These are phyloP conservation scores for Lasioglossum albipes DNA, from an alignment of 1,140 invertebrate genomes.

Conservation along the genomic window DNA sequence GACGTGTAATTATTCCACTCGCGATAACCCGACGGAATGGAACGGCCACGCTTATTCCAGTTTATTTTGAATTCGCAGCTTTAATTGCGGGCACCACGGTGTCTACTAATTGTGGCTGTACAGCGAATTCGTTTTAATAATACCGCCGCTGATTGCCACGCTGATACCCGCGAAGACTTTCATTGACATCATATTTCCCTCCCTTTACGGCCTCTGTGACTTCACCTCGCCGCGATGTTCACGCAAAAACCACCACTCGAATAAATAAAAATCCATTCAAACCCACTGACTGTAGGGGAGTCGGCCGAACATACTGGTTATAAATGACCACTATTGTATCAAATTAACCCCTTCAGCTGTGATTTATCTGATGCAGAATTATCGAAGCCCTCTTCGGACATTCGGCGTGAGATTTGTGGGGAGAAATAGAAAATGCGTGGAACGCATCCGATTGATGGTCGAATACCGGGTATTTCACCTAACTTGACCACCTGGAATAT, in stretches of 20 bases:
- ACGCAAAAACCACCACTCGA: background rate
- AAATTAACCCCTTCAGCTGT: background rate
- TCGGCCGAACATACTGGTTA: background rate
- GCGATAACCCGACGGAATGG: constrained; percentile 32
- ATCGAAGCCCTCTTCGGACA: too few species aligned
- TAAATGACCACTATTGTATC: background rate
- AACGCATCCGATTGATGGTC: too few species aligned
- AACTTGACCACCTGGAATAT: too few species aligned
- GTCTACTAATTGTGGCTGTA: constrained; percentile 33
- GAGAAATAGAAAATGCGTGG: too few species aligned
- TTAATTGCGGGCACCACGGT: constrained; percentile 12
- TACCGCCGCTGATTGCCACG: constrained; percentile 32
- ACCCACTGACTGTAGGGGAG: background rate
- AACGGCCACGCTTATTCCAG: constrained; percentile 13
- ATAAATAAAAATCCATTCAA: background rate
- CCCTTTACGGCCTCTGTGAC: background rate
- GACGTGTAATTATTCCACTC: constrained; percentile 32
- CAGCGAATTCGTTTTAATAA: constrained; percentile 40
- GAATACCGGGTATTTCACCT: too few species aligned
- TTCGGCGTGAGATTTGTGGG: too few species aligned
- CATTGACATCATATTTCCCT: background rate
- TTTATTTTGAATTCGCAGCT: constrained; percentile 23
- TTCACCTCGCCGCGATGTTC: background rate
- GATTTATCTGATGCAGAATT: background rate
- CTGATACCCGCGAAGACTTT: constrained; percentile 15